Conservation (phyloP, 2,113 vertebrate genomes). For the Vulpes ferrilata region DNA sequence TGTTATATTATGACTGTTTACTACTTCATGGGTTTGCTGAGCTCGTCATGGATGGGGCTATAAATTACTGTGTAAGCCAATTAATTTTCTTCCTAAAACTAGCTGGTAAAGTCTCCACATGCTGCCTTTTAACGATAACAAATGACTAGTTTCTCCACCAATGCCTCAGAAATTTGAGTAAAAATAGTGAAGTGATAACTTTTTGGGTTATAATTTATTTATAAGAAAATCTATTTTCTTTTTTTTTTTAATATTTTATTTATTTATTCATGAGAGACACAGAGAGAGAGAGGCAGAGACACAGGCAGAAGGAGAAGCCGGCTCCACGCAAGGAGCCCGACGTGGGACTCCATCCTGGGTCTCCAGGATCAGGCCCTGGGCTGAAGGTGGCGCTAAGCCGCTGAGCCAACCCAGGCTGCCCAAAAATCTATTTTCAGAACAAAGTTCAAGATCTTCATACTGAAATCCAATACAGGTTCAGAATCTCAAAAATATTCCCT, state of each 20-base stretch:
- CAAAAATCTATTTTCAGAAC: not conserved
- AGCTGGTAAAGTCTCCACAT: not conserved
- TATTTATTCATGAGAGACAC: too few species aligned
- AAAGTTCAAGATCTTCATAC: not conserved
- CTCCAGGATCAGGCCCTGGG: too few species aligned
- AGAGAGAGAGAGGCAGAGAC: too few species aligned
- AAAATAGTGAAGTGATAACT: not conserved
- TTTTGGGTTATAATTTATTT: not conserved
- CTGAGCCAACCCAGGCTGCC: too few species aligned
- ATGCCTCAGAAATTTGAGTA: not conserved
- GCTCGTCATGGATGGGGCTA: not conserved
- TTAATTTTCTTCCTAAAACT: not conserved
- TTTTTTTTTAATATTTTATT: too few species aligned
- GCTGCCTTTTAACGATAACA: not conserved
- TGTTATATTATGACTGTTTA: not conserved
- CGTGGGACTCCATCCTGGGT: too few species aligned
- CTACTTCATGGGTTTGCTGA: not conserved
- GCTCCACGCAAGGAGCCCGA: too few species aligned
- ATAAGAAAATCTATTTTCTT: not conserved
- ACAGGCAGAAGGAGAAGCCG: too few species aligned
- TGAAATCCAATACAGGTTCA: not conserved
- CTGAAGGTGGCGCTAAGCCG: too few species aligned
- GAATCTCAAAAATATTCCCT: not conserved
- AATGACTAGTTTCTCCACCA: not conserved
- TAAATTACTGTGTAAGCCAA: not conserved